A percentile compares a stretch with the other conserved stretches of the same genome.
Conservation (phyloP, 2,888 invertebrate species). For the Agrypnus murinus region DNA sequence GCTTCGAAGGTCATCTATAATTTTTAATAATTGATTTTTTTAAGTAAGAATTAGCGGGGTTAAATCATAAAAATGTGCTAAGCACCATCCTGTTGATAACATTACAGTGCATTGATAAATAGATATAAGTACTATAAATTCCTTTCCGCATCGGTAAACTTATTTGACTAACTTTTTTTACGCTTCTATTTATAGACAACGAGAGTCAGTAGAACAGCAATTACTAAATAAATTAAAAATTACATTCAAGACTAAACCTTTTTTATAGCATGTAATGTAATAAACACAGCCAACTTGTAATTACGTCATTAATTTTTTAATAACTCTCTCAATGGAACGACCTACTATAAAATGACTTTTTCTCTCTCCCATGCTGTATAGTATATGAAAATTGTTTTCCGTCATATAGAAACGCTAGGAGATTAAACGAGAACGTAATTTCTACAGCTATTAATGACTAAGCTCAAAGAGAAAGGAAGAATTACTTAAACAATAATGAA, state of each 20-base stretch:
- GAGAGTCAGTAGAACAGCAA: no score
- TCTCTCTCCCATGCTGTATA: background rate
- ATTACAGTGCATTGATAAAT: no score
- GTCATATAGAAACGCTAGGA: background rate
- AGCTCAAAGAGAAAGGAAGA: conserved; percentile 34
- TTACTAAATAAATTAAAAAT: background rate
- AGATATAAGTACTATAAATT: no score
- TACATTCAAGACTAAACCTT: background rate
- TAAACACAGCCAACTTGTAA: background rate
- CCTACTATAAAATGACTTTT: conserved; percentile 12
- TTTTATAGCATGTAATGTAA: background rate
- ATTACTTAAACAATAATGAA: conserved; percentile 31
- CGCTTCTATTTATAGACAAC: no score
- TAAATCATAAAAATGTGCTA: no score
- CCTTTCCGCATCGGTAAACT: no score
- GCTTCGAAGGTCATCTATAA: no score
- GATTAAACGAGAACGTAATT: conserved; percentile 17
- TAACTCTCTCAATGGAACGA: background rate
- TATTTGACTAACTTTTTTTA: no score
- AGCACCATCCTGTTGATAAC: no score
- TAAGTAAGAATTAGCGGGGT: no score
- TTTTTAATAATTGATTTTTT: no score
- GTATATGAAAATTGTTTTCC: conserved; percentile 9
- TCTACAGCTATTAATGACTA: conserved; percentile 20
- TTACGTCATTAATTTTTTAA: no score